Evolutionary conservation across 2,797 vertebrate species (phyloP).

Genomic region (Rhabdomys pumilio): DNA sequence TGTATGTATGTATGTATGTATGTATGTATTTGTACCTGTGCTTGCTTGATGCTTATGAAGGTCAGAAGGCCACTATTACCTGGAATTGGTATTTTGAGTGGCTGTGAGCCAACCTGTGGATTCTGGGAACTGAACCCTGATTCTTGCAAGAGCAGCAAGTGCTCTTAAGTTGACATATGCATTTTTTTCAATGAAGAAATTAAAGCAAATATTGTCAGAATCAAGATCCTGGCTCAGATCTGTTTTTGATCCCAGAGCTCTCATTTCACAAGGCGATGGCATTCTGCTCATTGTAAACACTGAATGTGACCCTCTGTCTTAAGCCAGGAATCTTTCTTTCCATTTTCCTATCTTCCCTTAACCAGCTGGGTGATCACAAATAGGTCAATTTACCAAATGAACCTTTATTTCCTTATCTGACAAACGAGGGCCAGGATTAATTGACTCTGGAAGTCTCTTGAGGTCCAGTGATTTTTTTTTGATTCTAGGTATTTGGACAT

Average conservation of each 20-base stretch:
- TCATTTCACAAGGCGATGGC: neutral
- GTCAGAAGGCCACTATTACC: neutral
- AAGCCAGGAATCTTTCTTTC: conserved; percentile 8
- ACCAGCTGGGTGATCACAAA: neutral
- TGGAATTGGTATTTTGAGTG: neutral
- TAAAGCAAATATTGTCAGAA: conserved; percentile 44
- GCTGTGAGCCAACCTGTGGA: neutral
- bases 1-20: neutral
- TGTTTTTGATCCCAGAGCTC: conserved; percentile 10
- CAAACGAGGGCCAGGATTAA: conserved; percentile 34
- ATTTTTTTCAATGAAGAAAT: conserved; percentile 68
- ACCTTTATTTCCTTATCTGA: conserved; percentile 48
- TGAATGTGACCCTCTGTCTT: neutral
- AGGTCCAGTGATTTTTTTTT: neutral
- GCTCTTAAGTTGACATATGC: neutral
- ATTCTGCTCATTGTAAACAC: neutral
- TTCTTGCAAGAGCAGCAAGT: neutral
- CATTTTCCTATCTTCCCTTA: neutral
- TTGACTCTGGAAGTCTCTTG: neutral
- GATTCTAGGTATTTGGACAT: conserved; percentile 27
- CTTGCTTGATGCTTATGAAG: neutral
- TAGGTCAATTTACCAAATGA: conserved; percentile 18
- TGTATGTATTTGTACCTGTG: neutral
- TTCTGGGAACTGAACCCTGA: neutral
- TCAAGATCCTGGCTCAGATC: neutral